Base-by-base conservation (phyloP, 2,113 vertebrate species). In the Perca flavescens region DNA sequence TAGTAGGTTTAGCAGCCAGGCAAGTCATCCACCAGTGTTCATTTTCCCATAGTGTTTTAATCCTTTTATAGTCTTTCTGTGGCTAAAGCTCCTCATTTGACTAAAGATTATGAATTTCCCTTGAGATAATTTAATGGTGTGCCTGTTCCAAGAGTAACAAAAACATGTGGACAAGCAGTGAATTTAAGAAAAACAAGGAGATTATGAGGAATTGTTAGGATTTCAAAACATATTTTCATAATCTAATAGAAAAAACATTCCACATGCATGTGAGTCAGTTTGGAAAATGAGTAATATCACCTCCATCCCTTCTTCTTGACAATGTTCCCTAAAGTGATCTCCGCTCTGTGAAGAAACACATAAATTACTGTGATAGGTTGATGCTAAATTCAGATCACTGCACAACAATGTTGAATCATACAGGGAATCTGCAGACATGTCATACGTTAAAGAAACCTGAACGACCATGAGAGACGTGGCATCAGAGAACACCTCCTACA, bases 251-350 rank as follows among this genome's bases (percentile, higher is more conserved):
- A 8, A 84, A 31, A 50, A 49, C 21, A 57, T 79, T 85, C 79
- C 15, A 75, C 60, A 69, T 79, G 58, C 53, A 60, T 13, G 28
- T 65, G 79, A 88, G 72, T 85, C 68, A 79, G 36, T 66, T 47
- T 52, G 40, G 34, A 75, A 78, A 82, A 86, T 50, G 15, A 79
- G 50, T 79, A 68, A 84, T 53, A 58, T 83, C 71, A 94, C 95
- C 95, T 95, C 95, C 95, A 96, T 80, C 93, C 95, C 91, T 96
- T 96, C 89, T 95, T 96, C 91, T 96, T 96, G 79, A 96, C 92
- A 46, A 96, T 95, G 86, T 95, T 95, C 63, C 95, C 95, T 1
- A 96, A 86, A 85, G 95, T 95, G 84, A 95, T 92, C 87, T 95
- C 95, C 54, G 95, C 95, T 89, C 95, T 96, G 90, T 74, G 80